Base-by-base conservation (phyloP, 1,140 invertebrate species). In the Nephotettix cincticeps region DNA sequence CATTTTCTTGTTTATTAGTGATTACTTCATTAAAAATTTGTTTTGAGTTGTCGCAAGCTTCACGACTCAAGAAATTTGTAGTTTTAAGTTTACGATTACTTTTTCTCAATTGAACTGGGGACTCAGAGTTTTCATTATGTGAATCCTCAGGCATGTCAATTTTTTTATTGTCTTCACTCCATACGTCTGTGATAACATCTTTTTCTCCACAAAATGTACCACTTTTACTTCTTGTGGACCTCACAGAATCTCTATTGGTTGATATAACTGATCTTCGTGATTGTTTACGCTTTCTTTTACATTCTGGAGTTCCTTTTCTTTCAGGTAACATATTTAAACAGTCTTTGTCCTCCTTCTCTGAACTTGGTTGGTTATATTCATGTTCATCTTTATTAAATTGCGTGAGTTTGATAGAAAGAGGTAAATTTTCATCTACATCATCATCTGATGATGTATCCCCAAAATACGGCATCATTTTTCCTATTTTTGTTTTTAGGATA, bases 391-490 rank as follows among this genome's bases (percentile, higher is more conserved):
- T 14, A 36, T 36, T 36, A 36, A 6, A 36, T 14, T 36, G 32
- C 14, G 32, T 36, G 11, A 61, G 27, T n/a, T 61, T 61, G 6
- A 61, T 25, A 2, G 56, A 61, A 13, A 61, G 56, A 27, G 56
- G 56, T 27, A 28, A 11, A 27, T 61, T 25, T 27, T 61, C 56
- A 61, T 61, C 56, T 27, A 25, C 1, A 21, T 61, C 56, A 27
- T 61, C 56, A 61, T 61, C 56, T 27, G 56, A 27, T 4, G 56
- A 61, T 6, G 56, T 27, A 61, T 61, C 27, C 6, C 27, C 56
- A 61, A 61, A 61, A 28, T 61, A 61, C n/a, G 56, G 56, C 13
- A 61, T 11, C 56, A 61, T 61, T 27, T 61, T 61, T 2, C 56
- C 56, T 11, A 61, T n/a, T 28, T 29, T 61, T 13, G 21, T 14